Base-by-base conservation (phyloP, 2,113 vertebrate genomes). In the Drymodes brunneopygia region DNA sequence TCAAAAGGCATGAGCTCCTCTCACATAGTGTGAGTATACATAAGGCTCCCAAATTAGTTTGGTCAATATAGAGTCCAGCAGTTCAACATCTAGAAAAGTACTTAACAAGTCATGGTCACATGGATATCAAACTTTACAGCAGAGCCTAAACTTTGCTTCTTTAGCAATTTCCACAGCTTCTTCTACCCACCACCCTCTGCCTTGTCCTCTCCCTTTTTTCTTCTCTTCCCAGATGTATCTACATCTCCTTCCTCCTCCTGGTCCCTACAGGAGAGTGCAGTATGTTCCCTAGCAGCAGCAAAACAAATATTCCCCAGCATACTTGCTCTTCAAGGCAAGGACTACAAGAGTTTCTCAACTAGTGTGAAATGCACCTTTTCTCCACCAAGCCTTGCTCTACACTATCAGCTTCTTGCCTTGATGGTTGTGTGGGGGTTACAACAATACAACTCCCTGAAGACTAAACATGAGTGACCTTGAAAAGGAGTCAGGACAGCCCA, bases 261-360 rank as follows among this genome's bases (percentile, higher is more conserved):
- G 29, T 44, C 35, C 70, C 56, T 48, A 65, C n/a, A 81, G 47
- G 15, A 66, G 1, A 61, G 5, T 5, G 2, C 48, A 65, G 44
- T 12, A 21, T 1, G 1, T 42, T 12, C 47, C 0, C 3, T 1
- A 42, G 44, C 51, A 33, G 47, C 33, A 40, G 31, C 67, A 80
- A 60, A 70, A 47, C 56, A 88, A 83, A 36, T 21, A 69, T 6
- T n/a, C 56, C 40, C 47, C 31, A 35, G 12, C 14, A 17, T 4
- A 23, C 80, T n/a, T 67, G 44, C 17, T 65, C 44, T 79, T 75
- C 53, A 69, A 72, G n/a, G 17, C 19, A 92, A 84, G 66, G 36
- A 56, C 65, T 38, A 22, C 8, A 15, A 25, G 48, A 67, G 23
- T 66, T 67, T 50, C 88, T 47, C 42, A 90, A 36, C 25, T 15